Evolutionary conservation across 2,113 vertebrate genomes (phyloP), one percentile per base, ranked within the genome.

Genomic region (Pongo abelii): DNA sequence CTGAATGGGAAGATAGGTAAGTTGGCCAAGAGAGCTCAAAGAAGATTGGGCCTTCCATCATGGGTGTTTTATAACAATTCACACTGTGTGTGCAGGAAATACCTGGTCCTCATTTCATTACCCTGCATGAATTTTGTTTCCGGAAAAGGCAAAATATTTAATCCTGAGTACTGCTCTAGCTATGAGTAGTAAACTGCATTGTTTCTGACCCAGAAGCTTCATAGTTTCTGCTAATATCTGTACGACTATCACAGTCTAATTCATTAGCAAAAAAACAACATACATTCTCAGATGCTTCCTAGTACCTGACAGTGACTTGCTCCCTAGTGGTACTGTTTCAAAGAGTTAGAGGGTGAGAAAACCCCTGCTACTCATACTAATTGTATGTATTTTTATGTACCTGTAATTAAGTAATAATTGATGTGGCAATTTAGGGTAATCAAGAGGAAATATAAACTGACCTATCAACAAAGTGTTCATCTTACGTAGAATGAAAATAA

Each of bases 1-100:
- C 9, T 50, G 18, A 12, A 75, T 9, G 4, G 17, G 6, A 22
- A 14, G 32, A 90, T 3, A 22, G n/a, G 10, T 2, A 50, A 22
- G 0, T 50, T 52, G 27, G 17, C 2, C 5, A 74, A 4, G 57
- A 84, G 43, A 67, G n/a, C 38, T 43, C 8, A 32, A 6, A 17
- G 17, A 30, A 16, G 23, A 22, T 2, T 38, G 6, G 12, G 4
- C 0, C 7, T 35, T 87, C 8, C 13, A n/a, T 0, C 16, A 27
- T 35, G 6, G 11, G 43, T 12, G 32, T 4, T 70, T 43, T n/a
- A 7, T 74, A 43, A 6, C 1, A 35, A 1, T 27, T 16, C 81
- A 64, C 25, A 61, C 0, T 11, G 38, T n/a, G 35, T n/a, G 2
- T n/a, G 32, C 20, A 80, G 32, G 7, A 16, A 78, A 32, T 48